phyloP scores from a whole-genome alignment of 2,888 invertebrate genomes.

The Dastarcus helophoroides region DNA sequence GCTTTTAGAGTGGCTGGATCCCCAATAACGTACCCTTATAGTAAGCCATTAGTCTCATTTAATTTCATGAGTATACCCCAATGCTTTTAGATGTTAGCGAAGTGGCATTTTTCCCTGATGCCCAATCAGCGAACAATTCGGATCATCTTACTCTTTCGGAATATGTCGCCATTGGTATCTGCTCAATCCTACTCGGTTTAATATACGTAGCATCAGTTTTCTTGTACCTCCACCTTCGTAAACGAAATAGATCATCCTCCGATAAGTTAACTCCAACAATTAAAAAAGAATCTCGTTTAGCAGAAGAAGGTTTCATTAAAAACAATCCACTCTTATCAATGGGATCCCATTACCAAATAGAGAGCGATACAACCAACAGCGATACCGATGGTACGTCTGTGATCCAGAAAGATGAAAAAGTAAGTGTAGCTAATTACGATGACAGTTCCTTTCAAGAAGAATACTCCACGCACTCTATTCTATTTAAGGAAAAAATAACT shows the following conservation, averaged over 20 bases:
- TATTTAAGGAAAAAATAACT: slow-evolving; percentile 45
- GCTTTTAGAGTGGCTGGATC: slow-evolving; percentile 78
- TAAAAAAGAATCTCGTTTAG: slow-evolving; percentile 31
- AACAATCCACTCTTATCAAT: slow-evolving; percentile 56
- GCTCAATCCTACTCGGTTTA: slow-evolving; percentile 72
- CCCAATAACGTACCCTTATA: slow-evolving; percentile 42
- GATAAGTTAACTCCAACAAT: slow-evolving; percentile 16
- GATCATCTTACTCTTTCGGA: slow-evolving; percentile 61
- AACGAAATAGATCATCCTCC: slow-evolving; percentile 37
- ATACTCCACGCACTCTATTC: slow-evolving; percentile 1
- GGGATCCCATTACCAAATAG: slow-evolving; percentile 7
- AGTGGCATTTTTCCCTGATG: slow-evolving; percentile 61
- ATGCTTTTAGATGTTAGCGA: slow-evolving; percentile 60
- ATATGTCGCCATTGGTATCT: slow-evolving; percentile 74
- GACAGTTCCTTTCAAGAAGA: not conserved
- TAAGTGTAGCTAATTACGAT: slow-evolving; percentile 4
- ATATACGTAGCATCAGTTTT: slow-evolving; percentile 80
- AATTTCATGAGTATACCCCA: no score
- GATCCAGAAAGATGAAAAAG: slow-evolving; percentile 6
- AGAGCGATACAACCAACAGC: slow-evolving; percentile 51
- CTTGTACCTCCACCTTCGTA: slow-evolving; percentile 67
- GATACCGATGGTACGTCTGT: slow-evolving; percentile 50
- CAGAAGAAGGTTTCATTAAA: slow-evolving; percentile 62
- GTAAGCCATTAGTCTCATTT: no score
- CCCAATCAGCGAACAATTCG: slow-evolving; percentile 44